phyloP scores from a whole-genome alignment of 2,888 invertebrate genomes.

The Lepidochitona cinerea region DNA sequence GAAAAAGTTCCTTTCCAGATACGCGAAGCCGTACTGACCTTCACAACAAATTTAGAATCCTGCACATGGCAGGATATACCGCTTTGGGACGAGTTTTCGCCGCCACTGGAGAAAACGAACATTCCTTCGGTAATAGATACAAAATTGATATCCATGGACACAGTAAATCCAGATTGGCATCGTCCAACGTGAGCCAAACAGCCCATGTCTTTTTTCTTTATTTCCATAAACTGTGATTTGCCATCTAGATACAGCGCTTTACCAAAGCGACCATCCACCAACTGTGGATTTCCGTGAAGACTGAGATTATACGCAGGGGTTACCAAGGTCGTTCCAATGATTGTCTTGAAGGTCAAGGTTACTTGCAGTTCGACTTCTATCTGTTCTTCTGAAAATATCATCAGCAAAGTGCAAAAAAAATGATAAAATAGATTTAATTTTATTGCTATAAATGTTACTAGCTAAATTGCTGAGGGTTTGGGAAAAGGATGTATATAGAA shows the following conservation, averaged over 20 bases:
- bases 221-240: neutral
- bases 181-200: neutral
- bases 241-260: neutral
- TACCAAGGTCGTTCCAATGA: neutral
- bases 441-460: too few species aligned
- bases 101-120: slow-evolving; percentile 33
- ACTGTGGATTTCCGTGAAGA: neutral
- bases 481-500: too few species aligned
- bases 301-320: neutral
- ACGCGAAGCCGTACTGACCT: slow-evolving; percentile 20
- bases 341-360: neutral
- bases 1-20: neutral
- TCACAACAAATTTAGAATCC: slow-evolving; percentile 18
- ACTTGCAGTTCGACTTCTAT: neutral
- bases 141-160: neutral
- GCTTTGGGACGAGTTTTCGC: slow-evolving; percentile 12
- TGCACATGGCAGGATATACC: slow-evolving; percentile 31
- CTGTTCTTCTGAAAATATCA: neutral
- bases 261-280: neutral
- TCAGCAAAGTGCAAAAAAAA: too few species aligned
- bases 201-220: neutral
- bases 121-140: slow-evolving; percentile 8
- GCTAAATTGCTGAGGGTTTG: too few species aligned
- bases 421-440: too few species aligned
- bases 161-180: neutral